Percentiles rank a stretch among this genome's conserved stretches.
phyloP scores from a whole-genome alignment of 2,113 vertebrate genomes.

The Plectropomus leopardus region DNA sequence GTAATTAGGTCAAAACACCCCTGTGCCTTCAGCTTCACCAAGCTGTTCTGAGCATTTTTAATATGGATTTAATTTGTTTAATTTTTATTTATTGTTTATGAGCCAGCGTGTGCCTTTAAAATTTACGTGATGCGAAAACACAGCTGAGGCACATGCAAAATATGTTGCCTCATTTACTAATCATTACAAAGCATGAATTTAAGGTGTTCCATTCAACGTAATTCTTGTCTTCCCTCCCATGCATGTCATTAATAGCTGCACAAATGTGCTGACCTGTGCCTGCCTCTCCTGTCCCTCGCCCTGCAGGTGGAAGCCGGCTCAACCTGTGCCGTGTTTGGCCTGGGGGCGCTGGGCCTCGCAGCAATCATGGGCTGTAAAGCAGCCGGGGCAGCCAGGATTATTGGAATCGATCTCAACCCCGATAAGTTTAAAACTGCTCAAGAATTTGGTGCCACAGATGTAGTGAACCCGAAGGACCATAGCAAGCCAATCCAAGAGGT shows the following conservation, averaged over 20 bases:
- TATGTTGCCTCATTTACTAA: not conserved
- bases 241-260: not conserved
- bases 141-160: not conserved
- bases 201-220: not conserved
- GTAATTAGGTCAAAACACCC: not conserved
- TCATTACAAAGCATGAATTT: not conserved
- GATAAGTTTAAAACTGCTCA: slow-evolving; percentile 88
- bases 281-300: not conserved
- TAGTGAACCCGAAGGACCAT: slow-evolving; percentile 89
- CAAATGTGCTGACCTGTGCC: not conserved
- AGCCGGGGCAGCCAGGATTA: slow-evolving; percentile 89
- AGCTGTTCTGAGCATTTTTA: not conserved
- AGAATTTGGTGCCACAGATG: slow-evolving; percentile 89
- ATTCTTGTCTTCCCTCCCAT: not conserved
- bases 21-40: not conserved
- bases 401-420: slow-evolving; percentile 88
- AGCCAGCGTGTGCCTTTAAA: not conserved
- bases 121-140: not conserved
- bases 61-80: not conserved
- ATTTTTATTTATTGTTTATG: not conserved
- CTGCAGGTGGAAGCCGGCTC: slow-evolving; percentile 90
- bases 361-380: slow-evolving; percentile 89
- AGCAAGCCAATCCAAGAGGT: slow-evolving; percentile 88
- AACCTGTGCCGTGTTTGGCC: slow-evolving; percentile 87
- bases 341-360: slow-evolving; percentile 91